These are phyloP conservation scores for Mormyrops attenuatus DNA, from an alignment of 2,797 vertebrate species.

Conservation along the genomic window DNA sequence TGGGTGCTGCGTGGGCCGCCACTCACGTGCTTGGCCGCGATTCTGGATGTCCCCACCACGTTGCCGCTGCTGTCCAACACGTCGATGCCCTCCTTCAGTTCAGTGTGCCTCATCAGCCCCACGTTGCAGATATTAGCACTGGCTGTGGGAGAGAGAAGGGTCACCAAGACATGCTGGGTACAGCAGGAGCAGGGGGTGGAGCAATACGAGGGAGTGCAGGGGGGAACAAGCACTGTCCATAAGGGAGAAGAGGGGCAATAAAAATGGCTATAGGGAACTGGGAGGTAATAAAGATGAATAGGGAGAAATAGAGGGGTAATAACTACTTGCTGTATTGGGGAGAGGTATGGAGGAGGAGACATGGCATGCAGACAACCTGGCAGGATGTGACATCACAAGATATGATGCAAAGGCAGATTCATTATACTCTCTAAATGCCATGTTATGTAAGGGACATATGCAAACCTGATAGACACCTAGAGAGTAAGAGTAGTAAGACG, in stretches of 20 bases:
- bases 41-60: slow-evolving; percentile 77
- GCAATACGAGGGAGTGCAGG: neutral
- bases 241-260: neutral
- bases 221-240: neutral
- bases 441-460: neutral
- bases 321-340: neutral
- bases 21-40: slow-evolving; percentile 81
- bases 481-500: neutral
- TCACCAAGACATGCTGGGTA: neutral
- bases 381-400: neutral
- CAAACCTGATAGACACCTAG: neutral
- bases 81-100: slow-evolving; percentile 80
- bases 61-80: slow-evolving; percentile 72
- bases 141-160: slow-evolving; percentile 51
- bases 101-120: slow-evolving; percentile 83
- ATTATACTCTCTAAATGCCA: neutral
- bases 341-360: neutral
- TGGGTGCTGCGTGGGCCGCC: neutral
- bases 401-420: neutral
- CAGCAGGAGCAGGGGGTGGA: neutral
- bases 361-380: neutral
- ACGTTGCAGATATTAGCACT: slow-evolving; percentile 89
- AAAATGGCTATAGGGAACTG: neutral
- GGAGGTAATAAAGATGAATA: neutral
- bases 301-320: neutral